Evolutionary conservation across 2,888 invertebrate species (phyloP).

Genomic region (Perizoma flavofasciatum): DNA sequence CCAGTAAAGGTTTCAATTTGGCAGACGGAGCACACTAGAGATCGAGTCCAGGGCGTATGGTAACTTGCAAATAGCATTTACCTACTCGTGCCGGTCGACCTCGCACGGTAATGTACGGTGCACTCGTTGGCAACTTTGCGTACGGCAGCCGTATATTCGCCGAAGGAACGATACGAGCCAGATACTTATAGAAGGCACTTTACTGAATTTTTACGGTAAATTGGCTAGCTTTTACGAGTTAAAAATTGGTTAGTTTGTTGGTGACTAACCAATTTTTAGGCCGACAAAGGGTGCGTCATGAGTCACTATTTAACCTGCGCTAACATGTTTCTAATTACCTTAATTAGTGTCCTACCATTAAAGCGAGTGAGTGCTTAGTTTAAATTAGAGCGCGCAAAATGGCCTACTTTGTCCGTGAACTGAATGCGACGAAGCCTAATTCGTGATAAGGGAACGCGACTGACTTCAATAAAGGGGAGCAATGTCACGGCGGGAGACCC

Average conservation of each 20-base stretch:
- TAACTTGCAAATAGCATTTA: constrained; percentile 76
- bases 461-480: constrained; percentile 70
- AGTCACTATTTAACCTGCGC: constrained; percentile 53
- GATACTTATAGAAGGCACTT: constrained; percentile 33
- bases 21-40: constrained; percentile 63
- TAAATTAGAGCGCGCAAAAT: constrained; percentile 73
- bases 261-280: too few species aligned
- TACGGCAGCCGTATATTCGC: constrained; percentile 44
- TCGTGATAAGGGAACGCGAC: constrained; percentile 74
- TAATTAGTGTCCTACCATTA: constrained; percentile 75
- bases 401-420: constrained; percentile 74
- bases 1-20: constrained; percentile 74
- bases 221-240: constrained; percentile 1
- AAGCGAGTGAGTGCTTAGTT: constrained; percentile 66
- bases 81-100: constrained; percentile 57
- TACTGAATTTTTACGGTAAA: constrained; percentile 18
- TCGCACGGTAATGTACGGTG: constrained; percentile 57
- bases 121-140: constrained; percentile 54
- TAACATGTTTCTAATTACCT: constrained; percentile 74
- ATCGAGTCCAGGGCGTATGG: constrained; percentile 57
- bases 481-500: constrained; percentile 64
- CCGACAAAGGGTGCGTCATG: constrained; percentile 36
- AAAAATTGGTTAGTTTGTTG: constrained; percentile 8
- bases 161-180: constrained; percentile 40
- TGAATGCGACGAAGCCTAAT: constrained; percentile 72